Evolutionary conservation across 2,888 invertebrate genomes (phyloP).

Genomic region (Acrobasis consociella): DNA sequence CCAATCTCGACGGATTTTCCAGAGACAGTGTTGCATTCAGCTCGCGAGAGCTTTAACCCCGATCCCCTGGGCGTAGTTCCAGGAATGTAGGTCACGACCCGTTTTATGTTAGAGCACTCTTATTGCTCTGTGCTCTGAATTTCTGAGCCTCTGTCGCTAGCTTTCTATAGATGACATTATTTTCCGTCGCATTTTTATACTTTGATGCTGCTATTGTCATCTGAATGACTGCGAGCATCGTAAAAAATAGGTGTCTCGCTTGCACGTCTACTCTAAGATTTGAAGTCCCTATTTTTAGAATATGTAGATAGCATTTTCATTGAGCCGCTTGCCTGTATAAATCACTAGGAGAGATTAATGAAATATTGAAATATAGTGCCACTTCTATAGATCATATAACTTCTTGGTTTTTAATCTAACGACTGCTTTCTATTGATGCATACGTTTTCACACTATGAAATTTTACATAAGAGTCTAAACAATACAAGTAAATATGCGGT

Average conservation of each 20-base stretch:
- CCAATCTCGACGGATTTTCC: not conserved
- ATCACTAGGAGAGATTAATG: too few relatives aligned
- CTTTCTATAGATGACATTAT: not conserved
- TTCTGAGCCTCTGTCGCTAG: slow-evolving; percentile 11
- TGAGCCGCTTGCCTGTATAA: too few relatives aligned
- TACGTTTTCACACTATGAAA: not conserved
- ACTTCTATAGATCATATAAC: too few relatives aligned
- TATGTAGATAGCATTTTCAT: too few relatives aligned
- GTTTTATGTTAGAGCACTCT: slow-evolving; percentile 29
- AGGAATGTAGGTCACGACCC: slow-evolving; percentile 45
- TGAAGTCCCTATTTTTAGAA: too few relatives aligned
- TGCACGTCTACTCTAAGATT: too few relatives aligned
- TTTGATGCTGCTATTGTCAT: not conserved
- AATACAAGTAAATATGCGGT: not conserved
- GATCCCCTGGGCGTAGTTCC: slow-evolving; percentile 40
- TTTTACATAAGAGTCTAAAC: not conserved
- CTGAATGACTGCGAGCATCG: not conserved
- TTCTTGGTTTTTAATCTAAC: not conserved
- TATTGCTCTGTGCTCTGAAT: slow-evolving; percentile 24
- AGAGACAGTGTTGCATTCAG: slow-evolving; percentile 14
- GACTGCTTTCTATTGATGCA: not conserved
- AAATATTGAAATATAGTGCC: too few relatives aligned
- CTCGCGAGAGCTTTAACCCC: slow-evolving; percentile 25
- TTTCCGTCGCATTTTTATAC: not conserved
- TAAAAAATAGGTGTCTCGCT: not conserved